Evolutionary conservation across 2,113 vertebrate species (phyloP), one percentile per base, ranked within the genome.

Genomic region (Neodontobutis hainanensis): DNA sequence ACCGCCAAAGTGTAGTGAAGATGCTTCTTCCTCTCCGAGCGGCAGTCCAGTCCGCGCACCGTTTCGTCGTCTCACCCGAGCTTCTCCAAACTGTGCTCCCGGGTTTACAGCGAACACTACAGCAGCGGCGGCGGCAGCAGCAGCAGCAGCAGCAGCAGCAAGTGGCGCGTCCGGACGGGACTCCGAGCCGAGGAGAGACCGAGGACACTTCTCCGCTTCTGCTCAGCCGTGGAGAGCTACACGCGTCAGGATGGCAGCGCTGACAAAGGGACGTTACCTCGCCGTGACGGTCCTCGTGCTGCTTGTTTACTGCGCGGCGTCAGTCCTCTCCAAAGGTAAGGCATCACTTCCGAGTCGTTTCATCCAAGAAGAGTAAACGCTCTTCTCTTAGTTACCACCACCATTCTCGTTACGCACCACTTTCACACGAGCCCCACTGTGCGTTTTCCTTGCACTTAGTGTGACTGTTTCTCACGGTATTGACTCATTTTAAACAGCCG

Each of bases 281-380:
- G 61, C 55, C 77, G 32, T 56, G 43, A 12, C 53, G 74, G 90
- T 74, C 70, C 70, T 91, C 80, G 63, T 88, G 75, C 56, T 90
- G 3, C 85, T 92, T 8, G 49, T 88, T 27, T 78, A 76, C 34
- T 85, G 77, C 81, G 49, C 81, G 4, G 53, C 68, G 3, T 61
- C 69, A 7, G 83, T 76, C 5, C 19, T 81, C 76, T 78, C 78
- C 63, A 92, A 89, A 92, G 92, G 92, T 93, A 91, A 80, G 91
- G 60, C 46, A 5, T 3, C 34, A 55, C 52, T 36, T 55, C 19
- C 36, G 51, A 12, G 38, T 55, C 52, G 52, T 38, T 55, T 34
- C 52, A 6, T 55, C 52, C 11, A 55, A 36, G 3, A 46, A 46
- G 12, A 46, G 5, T 4, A 5, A 46, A 34, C 36, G 36, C 35